Percentiles rank a stretch among this genome's conserved stretches.
These are phyloP conservation scores for Perizoma affinitatum DNA, from an alignment of 2,888 invertebrate species.

Conservation along the genomic window DNA sequence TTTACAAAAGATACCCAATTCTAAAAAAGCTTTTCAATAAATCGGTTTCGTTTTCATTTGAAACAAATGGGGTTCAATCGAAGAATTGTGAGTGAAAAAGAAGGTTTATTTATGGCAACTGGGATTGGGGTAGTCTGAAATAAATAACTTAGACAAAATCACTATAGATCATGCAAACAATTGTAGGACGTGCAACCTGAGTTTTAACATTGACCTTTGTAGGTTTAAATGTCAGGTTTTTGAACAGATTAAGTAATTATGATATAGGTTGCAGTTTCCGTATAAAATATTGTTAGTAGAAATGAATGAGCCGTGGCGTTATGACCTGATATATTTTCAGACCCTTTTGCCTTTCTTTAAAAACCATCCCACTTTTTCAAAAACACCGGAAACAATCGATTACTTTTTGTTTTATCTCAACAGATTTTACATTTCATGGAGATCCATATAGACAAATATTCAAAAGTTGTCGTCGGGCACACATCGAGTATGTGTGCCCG, in stretches of 20 bases:
- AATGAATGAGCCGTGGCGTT: no score
- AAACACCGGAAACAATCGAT: slow-evolving; percentile 1
- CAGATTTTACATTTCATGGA: no score
- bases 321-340: no score
- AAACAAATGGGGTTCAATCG: slow-evolving; percentile 9
- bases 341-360: not conserved
- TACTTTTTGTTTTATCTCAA: not conserved
- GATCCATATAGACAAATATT: no score
- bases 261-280: not conserved
- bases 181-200: slow-evolving; percentile 15
- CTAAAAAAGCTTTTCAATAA: slow-evolving; percentile 21
- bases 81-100: slow-evolving; percentile 16
- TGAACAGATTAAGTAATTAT: no score
- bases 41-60: slow-evolving; percentile 14
- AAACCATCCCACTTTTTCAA: not conserved
- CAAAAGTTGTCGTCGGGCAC: no score
- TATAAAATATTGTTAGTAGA: no score
- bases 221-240: slow-evolving; percentile 3
- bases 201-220: not conserved
- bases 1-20: slow-evolving; percentile 17
- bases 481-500: no score
- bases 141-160: slow-evolving; percentile 25
- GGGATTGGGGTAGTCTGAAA: slow-evolving; percentile 23
- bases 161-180: slow-evolving; percentile 30
- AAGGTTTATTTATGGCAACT: slow-evolving; percentile 3